Evolutionary conservation across 2,888 invertebrate species (phyloP).

Genomic region (Sinotaia quadrata): DNA sequence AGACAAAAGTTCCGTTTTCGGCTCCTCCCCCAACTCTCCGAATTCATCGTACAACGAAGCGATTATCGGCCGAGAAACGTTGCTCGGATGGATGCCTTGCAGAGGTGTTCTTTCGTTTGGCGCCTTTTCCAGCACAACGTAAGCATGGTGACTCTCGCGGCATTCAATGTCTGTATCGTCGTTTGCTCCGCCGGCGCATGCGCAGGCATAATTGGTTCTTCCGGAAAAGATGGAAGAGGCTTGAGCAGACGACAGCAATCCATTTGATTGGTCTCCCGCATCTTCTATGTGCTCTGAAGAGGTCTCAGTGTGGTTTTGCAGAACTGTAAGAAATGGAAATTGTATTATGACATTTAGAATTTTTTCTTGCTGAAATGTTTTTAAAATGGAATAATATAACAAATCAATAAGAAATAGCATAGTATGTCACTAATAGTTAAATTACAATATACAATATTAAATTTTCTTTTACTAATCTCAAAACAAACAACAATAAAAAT

Average conservation of each 20-base stretch:
- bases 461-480: too few species aligned
- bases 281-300: background rate
- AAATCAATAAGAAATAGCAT: too few species aligned
- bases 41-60: constrained; percentile 26
- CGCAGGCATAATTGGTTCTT: background rate
- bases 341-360: too few species aligned
- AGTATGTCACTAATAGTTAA: too few species aligned
- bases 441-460: too few species aligned
- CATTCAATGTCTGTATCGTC: background rate
- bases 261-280: background rate
- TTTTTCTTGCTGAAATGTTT: too few species aligned
- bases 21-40: constrained; percentile 15
- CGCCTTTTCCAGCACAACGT: constrained; percentile 7
- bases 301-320: background rate
- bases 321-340: background rate
- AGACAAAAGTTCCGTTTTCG: constrained; percentile 18
- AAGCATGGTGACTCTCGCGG: background rate
- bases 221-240: constrained; percentile 8
- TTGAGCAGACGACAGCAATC: background rate
- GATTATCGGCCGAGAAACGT: constrained; percentile 5
- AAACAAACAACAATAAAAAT: too few species aligned
- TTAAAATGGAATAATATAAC: too few species aligned
- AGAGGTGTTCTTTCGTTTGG: constrained; percentile 19
- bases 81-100: background rate
- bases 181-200: background rate